phyloP scores from a whole-genome alignment of 1,140 invertebrate species.

The Frieseomelitta varia region DNA sequence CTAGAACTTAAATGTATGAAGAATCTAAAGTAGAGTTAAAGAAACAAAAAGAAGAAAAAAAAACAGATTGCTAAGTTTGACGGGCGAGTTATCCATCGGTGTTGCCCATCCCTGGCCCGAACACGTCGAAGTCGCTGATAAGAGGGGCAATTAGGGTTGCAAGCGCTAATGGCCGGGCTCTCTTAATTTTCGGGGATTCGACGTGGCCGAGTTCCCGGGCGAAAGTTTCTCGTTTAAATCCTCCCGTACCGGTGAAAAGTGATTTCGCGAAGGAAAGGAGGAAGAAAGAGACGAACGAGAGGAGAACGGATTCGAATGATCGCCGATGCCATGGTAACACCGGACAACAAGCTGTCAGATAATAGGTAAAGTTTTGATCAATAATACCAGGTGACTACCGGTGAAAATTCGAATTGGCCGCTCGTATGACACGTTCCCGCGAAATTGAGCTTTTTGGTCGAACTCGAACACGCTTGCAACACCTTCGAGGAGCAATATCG shows the following conservation, averaged over 20 bases:
- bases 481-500: background rate
- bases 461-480: background rate
- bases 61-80: background rate
- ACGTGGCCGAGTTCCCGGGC: conserved; percentile 43
- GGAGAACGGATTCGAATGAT: conserved; percentile 74
- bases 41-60: background rate
- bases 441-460: background rate
- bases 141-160: conserved; percentile 37
- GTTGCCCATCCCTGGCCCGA: conserved; percentile 4
- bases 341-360: conserved; percentile 82
- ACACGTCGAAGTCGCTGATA: conserved; percentile 45
- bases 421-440: conserved; percentile 30
- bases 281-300: conserved; percentile 59
- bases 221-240: conserved; percentile 38
- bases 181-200: conserved; percentile 46
- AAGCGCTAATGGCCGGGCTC: conserved; percentile 35
- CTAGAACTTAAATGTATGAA: background rate
- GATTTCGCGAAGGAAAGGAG: conserved; percentile 32
- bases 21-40: background rate
- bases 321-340: conserved; percentile 80
- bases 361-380: conserved; percentile 82
- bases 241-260: background rate
- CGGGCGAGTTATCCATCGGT: background rate
- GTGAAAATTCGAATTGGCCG: conserved; percentile 56
- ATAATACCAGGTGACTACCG: conserved; percentile 79